Conservation (phyloP, 1,140 invertebrate species). For the Hetaerina americana region DNA sequence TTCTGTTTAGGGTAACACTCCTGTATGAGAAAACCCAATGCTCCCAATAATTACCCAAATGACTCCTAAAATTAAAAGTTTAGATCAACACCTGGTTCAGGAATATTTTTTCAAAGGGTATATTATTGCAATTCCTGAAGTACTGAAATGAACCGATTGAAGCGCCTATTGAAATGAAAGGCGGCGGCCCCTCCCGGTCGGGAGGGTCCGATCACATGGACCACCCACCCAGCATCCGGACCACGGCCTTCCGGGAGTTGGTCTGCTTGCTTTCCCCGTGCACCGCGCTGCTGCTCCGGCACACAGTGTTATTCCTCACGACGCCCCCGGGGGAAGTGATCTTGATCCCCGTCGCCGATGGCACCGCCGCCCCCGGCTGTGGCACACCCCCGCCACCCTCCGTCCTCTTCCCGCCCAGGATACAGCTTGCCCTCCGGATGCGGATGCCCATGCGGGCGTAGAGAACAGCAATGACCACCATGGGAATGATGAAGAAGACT, state of each 20-base stretch:
- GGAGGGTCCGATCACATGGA: background rate
- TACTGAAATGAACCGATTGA: background rate
- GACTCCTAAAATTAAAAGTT: too few relatives aligned
- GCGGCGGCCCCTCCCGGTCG: background rate
- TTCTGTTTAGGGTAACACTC: too few relatives aligned
- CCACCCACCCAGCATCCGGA: conserved; percentile 66
- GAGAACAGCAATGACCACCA: conserved; percentile 58
- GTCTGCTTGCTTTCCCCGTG: conserved; percentile 49
- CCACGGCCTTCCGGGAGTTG: conserved; percentile 56
- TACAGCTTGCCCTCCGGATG: conserved; percentile 36
- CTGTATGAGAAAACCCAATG: too few relatives aligned
- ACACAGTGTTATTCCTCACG: too few relatives aligned
- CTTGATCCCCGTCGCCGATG: conserved; percentile 26
- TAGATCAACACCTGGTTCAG: too few relatives aligned
- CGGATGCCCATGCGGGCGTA: conserved; percentile 63
- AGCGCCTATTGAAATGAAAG: background rate
- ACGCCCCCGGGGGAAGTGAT: conserved; percentile 30
- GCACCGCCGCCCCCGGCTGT: too few relatives aligned
- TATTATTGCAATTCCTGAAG: background rate
- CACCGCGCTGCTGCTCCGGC: conserved; percentile 37
- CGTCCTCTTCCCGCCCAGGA: conserved; percentile 22
- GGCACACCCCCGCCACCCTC: too few relatives aligned
- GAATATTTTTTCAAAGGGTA: background rate
- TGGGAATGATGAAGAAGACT: conserved; percentile 72
- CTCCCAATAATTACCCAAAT: too few relatives aligned